These are phyloP conservation scores for Phodopus roborovskii DNA, from an alignment of 2,113 vertebrate species.

Conservation along the genomic window DNA sequence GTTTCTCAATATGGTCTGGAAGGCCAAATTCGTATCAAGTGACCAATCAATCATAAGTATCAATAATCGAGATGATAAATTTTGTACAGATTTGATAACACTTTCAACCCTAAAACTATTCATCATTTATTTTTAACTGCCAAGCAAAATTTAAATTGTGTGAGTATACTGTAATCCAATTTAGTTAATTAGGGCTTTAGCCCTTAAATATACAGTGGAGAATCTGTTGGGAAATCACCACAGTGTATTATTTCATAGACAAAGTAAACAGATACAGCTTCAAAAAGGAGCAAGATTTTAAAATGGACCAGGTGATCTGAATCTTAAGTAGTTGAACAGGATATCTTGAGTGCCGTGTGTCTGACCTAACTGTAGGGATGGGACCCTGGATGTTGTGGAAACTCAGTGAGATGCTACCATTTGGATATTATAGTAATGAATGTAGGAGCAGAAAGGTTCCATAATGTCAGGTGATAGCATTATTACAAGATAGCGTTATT, in stretches of 20 bases:
- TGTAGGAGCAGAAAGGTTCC: neutral
- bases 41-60: neutral
- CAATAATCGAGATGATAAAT: neutral
- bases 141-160: neutral
- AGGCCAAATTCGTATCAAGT: neutral
- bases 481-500: neutral
- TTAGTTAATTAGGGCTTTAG: neutral
- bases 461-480: neutral
- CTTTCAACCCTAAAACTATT: neutral
- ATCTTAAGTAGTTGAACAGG: neutral
- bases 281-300: constrained; percentile 6
- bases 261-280: neutral
- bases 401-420: neutral
- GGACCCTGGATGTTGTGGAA: neutral
- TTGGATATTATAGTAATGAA: constrained; percentile 27
- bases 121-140: constrained; percentile 57
- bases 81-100: neutral
- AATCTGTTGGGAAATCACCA: neutral
- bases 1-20: neutral
- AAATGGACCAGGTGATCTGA: neutral
- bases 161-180: neutral
- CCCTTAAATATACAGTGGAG: neutral
- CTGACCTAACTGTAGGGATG: neutral
- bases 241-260: neutral
- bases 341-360: neutral